Conservation (phyloP, 2,888 invertebrate genomes). For the Tetragonula carbonaria region DNA sequence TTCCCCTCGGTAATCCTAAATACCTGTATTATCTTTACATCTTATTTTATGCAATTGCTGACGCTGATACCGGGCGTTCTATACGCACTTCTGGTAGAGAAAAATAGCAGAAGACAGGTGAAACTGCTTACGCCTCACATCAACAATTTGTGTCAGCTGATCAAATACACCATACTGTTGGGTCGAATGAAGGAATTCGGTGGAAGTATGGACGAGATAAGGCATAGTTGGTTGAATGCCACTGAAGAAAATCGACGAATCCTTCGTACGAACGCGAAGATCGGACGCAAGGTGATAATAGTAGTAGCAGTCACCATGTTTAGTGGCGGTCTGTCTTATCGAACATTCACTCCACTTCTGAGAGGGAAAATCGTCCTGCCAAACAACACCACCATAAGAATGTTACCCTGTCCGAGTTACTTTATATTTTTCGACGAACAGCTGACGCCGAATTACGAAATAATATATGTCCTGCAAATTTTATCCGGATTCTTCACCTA, state of each 20-base stretch:
- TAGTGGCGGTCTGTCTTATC: background rate
- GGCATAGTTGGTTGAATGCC: background rate
- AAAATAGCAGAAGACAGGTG: slow-evolving; percentile 57
- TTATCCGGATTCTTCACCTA: background rate
- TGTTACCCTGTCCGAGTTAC: background rate
- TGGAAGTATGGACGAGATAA: background rate
- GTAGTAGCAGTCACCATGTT: background rate
- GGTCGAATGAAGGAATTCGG: background rate
- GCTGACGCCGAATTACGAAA: background rate
- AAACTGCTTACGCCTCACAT: slow-evolving; percentile 70
- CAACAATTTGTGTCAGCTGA: slow-evolving; percentile 45
- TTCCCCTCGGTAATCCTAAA: too few species aligned
- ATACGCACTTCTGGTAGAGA: slow-evolving; percentile 65
- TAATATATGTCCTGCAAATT: background rate
- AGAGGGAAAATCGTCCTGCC: background rate
- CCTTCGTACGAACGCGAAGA: background rate
- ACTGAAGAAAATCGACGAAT: background rate
- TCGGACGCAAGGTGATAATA: background rate
- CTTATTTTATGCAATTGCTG: slow-evolving; percentile 56
- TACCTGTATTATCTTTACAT: too few species aligned
- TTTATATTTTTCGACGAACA: background rate
- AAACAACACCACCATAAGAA: background rate
- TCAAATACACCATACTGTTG: slow-evolving; percentile 33
- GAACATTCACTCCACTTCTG: background rate
- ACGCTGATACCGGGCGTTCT: slow-evolving; percentile 64